phyloP scores from a whole-genome alignment of 2,888 invertebrate genomes.

The Oxycera nigricornis region DNA sequence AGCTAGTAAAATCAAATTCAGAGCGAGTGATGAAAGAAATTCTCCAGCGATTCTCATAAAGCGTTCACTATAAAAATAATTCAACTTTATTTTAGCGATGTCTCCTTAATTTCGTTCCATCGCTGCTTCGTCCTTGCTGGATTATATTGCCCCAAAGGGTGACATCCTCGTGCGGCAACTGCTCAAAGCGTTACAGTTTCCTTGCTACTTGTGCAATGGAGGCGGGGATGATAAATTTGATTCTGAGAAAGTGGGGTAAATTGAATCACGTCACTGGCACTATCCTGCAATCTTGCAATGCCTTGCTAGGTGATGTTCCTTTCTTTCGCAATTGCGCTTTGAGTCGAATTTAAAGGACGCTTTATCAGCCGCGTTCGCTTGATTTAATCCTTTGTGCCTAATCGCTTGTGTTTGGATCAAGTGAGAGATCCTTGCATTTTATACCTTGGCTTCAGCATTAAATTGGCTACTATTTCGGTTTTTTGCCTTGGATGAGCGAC shows the following conservation, averaged over 20 bases:
- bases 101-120: too few species aligned
- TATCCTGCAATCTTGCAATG: background rate
- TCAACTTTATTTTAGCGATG: too few species aligned
- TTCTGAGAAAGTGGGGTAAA: constrained; percentile 11
- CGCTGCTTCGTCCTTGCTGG: background rate
- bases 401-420: constrained; percentile 30
- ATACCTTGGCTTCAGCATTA: too few species aligned
- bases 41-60: too few species aligned
- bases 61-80: too few species aligned
- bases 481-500: too few species aligned
- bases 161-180: background rate
- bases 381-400: constrained; percentile 38
- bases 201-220: background rate
- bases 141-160: background rate
- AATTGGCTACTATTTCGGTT: too few species aligned
- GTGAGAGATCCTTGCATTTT: too few species aligned
- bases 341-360: background rate
- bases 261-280: background rate
- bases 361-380: constrained; percentile 31
- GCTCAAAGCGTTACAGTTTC: background rate
- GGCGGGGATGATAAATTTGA: constrained; percentile 26
- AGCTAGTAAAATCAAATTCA: too few species aligned
- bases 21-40: too few species aligned
- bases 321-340: background rate
- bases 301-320: background rate